Evolutionary conservation across 2,797 vertebrate genomes (phyloP).

Genomic region (Coreius guichenoti): DNA sequence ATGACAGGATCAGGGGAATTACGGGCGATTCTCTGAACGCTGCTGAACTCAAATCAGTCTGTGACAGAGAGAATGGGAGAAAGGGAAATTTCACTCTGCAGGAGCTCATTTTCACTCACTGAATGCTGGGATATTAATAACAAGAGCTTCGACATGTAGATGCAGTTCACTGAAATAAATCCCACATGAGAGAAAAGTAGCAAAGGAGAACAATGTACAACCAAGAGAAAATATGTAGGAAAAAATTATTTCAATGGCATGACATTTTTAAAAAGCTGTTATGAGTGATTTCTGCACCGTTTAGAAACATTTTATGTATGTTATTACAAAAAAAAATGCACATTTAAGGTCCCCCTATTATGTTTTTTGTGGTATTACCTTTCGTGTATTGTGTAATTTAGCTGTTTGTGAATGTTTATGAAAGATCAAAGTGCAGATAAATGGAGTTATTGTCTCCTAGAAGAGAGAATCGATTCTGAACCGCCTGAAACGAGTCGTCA

Average conservation of each 20-base stretch:
- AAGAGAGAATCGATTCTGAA: neutral
- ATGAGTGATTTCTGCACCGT: neutral
- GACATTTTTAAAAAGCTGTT: neutral
- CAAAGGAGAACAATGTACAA: neutral
- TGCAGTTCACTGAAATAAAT: neutral
- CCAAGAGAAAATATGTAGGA: neutral
- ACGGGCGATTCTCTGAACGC: neutral
- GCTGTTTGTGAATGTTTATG: neutral
- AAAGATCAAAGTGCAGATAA: neutral
- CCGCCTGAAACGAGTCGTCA: neutral
- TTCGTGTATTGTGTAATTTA: neutral
- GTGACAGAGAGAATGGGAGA: neutral
- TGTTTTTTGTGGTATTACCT: neutral
- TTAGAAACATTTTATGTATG: neutral
- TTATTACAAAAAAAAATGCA: neutral
- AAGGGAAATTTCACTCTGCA: neutral
- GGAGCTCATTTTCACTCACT: neutral
- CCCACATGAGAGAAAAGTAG: neutral
- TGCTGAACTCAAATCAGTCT: neutral
- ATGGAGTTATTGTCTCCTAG: neutral
- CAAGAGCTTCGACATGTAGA: conserved; percentile 14
- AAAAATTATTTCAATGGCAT: neutral
- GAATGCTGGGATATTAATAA: conserved; percentile 4
- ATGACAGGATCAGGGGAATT: neutral
- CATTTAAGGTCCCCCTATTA: neutral